These are phyloP conservation scores for Bothrops jararaca DNA, from an alignment of 2,113 vertebrate species.

Conservation along the genomic window DNA sequence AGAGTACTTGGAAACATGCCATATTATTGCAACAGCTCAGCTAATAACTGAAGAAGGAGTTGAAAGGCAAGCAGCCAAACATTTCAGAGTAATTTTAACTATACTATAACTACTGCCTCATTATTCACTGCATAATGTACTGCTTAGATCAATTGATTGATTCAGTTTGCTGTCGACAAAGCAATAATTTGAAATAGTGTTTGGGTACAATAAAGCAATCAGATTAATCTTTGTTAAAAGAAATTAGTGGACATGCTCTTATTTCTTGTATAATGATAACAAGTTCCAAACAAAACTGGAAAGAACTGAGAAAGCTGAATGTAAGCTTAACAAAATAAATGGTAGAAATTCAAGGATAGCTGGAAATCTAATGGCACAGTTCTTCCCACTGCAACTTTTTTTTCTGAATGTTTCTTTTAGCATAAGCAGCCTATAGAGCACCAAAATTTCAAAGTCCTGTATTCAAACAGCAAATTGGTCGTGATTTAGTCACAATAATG, in stretches of 20 bases:
- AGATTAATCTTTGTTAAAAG: neutral
- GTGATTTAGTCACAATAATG: neutral
- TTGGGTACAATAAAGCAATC: neutral
- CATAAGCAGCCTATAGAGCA: neutral
- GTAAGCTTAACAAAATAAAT: neutral
- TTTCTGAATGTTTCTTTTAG: neutral
- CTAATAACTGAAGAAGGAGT: neutral
- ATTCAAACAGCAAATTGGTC: neutral
- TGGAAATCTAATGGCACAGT: neutral
- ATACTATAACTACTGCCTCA: neutral
- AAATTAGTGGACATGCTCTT: neutral
- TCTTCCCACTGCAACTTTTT: neutral
- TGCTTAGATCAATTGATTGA: neutral
- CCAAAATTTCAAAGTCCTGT: neutral
- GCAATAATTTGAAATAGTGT: neutral
- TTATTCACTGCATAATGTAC: neutral
- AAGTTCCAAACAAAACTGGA: neutral
- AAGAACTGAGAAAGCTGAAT: neutral
- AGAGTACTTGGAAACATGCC: neutral
- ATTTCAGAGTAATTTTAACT: neutral
- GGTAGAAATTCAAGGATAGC: neutral
- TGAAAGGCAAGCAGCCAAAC: neutral
- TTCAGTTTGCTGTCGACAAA: neutral
- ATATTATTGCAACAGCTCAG: neutral
- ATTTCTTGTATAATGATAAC: neutral